phyloP scores from a whole-genome alignment of 2,888 invertebrate species.

The Rotaria magnacalcarata region DNA sequence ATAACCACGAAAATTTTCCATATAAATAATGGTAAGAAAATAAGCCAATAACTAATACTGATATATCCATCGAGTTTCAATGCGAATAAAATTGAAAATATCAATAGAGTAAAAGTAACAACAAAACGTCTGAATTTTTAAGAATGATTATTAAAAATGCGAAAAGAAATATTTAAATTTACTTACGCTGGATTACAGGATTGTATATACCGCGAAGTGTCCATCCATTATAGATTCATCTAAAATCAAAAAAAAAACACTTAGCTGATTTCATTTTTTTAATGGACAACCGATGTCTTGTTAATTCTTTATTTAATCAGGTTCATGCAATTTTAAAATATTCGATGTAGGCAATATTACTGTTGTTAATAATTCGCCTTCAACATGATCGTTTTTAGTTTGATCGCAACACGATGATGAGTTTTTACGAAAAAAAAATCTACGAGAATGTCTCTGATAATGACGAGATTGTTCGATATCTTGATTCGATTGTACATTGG shows the following conservation, averaged over 20 bases:
- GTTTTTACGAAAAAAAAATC: neutral
- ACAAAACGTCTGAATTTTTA: constrained; percentile 76
- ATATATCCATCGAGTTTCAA: constrained; percentile 81
- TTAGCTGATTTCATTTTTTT: too few species aligned
- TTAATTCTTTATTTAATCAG: neutral
- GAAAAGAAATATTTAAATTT: neutral
- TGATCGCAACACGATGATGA: neutral
- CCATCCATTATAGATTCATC: constrained; percentile 27
- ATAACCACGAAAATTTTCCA: constrained; percentile 84
- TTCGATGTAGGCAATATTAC: neutral
- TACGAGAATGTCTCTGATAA: too few species aligned
- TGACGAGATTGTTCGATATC: neutral
- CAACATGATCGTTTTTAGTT: neutral
- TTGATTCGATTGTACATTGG: neutral
- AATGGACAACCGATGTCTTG: too few species aligned
- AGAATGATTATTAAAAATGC: neutral
- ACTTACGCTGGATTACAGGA: constrained; percentile 16
- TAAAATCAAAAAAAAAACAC: neutral
- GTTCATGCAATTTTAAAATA: neutral
- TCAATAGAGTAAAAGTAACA: constrained; percentile 83
- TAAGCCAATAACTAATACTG: constrained; percentile 85
- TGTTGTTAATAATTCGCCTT: neutral
- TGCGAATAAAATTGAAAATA: constrained; percentile 83
- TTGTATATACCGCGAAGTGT: neutral
- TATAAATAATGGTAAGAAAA: constrained; percentile 92